Percentiles rank a stretch among this genome's conserved stretches.
phyloP scores from a whole-genome alignment of 1,140 invertebrate species.

The Procambarus virginalis region DNA sequence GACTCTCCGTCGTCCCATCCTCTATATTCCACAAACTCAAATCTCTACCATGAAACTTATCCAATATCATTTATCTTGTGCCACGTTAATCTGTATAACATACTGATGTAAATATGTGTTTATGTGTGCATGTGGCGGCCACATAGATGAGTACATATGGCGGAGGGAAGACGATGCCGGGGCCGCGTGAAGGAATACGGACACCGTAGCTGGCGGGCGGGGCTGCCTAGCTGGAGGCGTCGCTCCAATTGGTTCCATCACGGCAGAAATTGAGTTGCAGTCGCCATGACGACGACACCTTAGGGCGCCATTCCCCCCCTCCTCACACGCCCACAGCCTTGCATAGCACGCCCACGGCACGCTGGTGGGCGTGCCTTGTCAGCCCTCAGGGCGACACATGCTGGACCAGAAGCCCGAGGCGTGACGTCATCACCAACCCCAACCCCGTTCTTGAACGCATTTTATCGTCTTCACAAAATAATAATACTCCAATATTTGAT shows the following conservation, averaged over 20 bases:
- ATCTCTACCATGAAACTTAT: background rate
- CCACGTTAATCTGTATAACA: background rate
- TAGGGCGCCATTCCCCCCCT: constrained; percentile 59
- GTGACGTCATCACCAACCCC: too few species aligned
- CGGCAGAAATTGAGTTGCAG: constrained; percentile 79
- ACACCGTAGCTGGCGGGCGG: constrained; percentile 28
- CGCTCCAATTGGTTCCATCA: constrained; percentile 72
- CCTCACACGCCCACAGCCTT: constrained; percentile 47
- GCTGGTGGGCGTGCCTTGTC: background rate
- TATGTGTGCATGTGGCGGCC: too few species aligned
- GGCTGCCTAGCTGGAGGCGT: constrained; percentile 41
- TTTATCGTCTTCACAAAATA: too few species aligned
- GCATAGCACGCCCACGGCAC: constrained; percentile 31
- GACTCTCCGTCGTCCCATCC: background rate
- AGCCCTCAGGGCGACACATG: too few species aligned
- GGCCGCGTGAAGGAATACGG: constrained; percentile 19
- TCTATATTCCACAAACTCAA: background rate
- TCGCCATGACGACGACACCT: constrained; percentile 77
- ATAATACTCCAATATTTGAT: too few species aligned
- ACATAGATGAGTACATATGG: background rate
- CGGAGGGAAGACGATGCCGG: constrained; percentile 10
- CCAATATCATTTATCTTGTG: background rate
- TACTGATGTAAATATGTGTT: background rate
- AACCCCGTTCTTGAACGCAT: too few species aligned
- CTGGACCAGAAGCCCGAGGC: too few species aligned